These are phyloP conservation scores for Channa maculata DNA, from an alignment of 2,113 vertebrate species.

Conservation along the genomic window DNA sequence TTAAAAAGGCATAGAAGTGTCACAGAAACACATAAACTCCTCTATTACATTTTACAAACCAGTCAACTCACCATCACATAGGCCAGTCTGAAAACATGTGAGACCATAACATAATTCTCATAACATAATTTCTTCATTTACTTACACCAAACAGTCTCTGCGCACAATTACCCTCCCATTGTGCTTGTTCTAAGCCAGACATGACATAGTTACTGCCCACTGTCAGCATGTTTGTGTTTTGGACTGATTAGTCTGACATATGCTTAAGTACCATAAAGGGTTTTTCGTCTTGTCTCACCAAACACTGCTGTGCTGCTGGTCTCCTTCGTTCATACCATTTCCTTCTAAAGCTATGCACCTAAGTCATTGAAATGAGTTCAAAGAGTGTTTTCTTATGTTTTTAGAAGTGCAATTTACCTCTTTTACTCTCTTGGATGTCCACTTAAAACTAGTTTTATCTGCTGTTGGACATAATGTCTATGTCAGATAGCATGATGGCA, in stretches of 20 bases:
- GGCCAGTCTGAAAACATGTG: too few relatives aligned
- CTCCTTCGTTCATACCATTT: not conserved
- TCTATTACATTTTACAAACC: too few relatives aligned
- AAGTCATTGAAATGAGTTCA: not conserved
- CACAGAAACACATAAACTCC: too few relatives aligned
- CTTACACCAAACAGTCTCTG: not conserved
- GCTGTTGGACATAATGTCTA: too few relatives aligned
- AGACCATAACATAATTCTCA: not conserved
- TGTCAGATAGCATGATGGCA: constrained; percentile 8
- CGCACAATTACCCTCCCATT: not conserved
- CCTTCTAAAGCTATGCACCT: not conserved
- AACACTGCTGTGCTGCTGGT: not conserved
- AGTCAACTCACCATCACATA: too few relatives aligned
- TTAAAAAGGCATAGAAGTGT: not conserved
- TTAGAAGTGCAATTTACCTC: not conserved
- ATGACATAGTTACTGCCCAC: not conserved
- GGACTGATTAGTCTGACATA: not conserved
- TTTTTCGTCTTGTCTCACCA: not conserved
- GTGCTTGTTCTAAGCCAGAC: not conserved
- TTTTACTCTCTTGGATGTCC: not conserved
- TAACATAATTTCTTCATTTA: not conserved
- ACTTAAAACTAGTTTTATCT: constrained; percentile 1
- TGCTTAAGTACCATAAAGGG: not conserved
- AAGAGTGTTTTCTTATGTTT: not conserved
- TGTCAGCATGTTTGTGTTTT: constrained; percentile 8